These are phyloP conservation scores for Syrista parreyssii DNA, from an alignment of 2,888 invertebrate genomes.

Conservation along the genomic window DNA sequence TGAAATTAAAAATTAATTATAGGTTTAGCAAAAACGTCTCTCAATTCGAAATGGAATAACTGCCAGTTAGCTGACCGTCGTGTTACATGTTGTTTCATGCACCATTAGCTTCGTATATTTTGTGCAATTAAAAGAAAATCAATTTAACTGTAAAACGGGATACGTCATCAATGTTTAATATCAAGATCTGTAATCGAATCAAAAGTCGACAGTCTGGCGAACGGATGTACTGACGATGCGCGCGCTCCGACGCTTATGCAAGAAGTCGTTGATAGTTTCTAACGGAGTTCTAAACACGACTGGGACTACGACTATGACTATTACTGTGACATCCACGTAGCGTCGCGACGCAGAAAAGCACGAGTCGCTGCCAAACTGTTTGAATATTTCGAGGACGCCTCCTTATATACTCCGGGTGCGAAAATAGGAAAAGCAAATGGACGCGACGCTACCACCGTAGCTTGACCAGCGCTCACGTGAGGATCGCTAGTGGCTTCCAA, in stretches of 20 bases:
- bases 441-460: constrained; percentile 17
- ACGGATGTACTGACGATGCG: background rate
- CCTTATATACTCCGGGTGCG: constrained; percentile 48
- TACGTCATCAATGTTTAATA: background rate
- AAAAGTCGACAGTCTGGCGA: background rate
- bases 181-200: background rate
- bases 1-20: background rate
- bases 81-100: background rate
- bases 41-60: background rate
- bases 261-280: background rate
- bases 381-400: constrained; percentile 50
- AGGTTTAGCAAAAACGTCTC: background rate
- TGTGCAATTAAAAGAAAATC: background rate
- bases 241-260: background rate
- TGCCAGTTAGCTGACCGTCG: background rate
- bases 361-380: constrained; percentile 51
- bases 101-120: background rate
- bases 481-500: constrained; percentile 6
- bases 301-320: background rate
- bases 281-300: background rate
- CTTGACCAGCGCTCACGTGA: constrained; percentile 37
- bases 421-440: constrained; percentile 56
- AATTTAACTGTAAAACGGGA: background rate
- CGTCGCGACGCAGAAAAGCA: constrained; percentile 49
- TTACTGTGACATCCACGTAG: background rate